A percentile compares a stretch with the other conserved stretches of the same genome.
These are phyloP conservation scores for Phasianus colchicus DNA, from an alignment of 2,113 vertebrate genomes.

Conservation along the genomic window DNA sequence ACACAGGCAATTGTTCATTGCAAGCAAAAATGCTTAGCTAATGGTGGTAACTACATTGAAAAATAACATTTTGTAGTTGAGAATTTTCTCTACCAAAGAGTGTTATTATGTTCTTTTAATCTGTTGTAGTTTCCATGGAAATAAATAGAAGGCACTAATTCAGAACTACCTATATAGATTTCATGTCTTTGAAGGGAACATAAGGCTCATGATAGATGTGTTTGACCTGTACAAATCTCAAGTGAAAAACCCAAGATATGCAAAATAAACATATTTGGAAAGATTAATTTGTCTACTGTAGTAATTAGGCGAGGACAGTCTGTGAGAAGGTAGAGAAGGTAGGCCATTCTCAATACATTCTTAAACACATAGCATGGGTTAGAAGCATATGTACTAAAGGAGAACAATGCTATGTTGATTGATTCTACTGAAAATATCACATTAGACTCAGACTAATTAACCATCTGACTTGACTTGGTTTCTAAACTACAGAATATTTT, in stretches of 20 bases:
- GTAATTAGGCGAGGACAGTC: background rate
- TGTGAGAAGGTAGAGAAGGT: background rate
- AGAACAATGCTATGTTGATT: background rate
- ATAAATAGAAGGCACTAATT: no score
- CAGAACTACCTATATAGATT: background rate
- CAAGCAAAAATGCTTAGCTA: no score
- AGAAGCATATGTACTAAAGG: background rate
- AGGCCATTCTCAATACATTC: background rate
- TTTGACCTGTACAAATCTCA: background rate
- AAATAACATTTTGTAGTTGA: no score
- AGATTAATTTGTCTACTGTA: background rate
- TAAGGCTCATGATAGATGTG: background rate
- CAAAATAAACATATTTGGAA: background rate
- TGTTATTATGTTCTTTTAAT: no score
- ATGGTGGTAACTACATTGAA: no score
- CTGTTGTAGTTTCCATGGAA: no score
- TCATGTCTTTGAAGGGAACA: background rate
- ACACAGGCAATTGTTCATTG: no score
- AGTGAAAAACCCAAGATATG: background rate
- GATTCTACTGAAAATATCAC: background rate
- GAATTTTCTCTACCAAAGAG: no score
- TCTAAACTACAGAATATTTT: background rate
- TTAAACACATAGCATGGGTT: background rate
- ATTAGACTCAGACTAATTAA: background rate
- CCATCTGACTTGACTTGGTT: background rate